Conservation (phyloP, 2,888 invertebrate species). For the Ophion ellenae region DNA sequence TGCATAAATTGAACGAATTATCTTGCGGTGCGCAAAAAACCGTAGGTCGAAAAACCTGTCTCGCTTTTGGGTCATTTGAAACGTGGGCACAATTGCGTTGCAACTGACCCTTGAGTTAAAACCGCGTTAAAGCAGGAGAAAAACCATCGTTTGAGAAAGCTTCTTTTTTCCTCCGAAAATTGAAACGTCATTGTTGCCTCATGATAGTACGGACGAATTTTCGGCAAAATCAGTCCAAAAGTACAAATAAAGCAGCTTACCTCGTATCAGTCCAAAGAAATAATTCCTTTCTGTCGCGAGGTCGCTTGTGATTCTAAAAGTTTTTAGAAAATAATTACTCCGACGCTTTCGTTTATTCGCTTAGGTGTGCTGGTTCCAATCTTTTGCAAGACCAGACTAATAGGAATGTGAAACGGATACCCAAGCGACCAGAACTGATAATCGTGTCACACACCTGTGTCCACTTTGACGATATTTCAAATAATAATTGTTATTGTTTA, state of each 20-base stretch:
- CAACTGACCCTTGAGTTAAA: not conserved
- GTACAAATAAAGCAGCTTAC: conserved; percentile 59
- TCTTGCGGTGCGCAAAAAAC: conserved; percentile 5
- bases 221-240: conserved; percentile 50
- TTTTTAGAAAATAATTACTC: not conserved
- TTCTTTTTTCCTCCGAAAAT: not conserved
- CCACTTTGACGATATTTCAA: conserved; percentile 21
- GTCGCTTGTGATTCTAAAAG: conserved; percentile 15
- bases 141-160: not conserved
- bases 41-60: not conserved
- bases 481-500: conserved; percentile 34
- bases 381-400: not conserved
- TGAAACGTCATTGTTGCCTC: conserved; percentile 4
- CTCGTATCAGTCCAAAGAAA: conserved; percentile 47
- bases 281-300: not conserved
- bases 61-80: not conserved
- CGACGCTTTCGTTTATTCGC: not conserved
- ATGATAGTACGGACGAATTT: conserved; percentile 24
- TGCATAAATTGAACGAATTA: conserved; percentile 34
- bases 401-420: not conserved
- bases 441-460: conserved; percentile 25
- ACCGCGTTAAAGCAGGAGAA: not conserved
- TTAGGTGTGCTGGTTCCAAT: conserved; percentile 1
- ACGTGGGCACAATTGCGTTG: not conserved
- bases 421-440: not conserved